phyloP scores from a whole-genome alignment of 1,140 invertebrate species.

The Drosophila baimaii region DNA sequence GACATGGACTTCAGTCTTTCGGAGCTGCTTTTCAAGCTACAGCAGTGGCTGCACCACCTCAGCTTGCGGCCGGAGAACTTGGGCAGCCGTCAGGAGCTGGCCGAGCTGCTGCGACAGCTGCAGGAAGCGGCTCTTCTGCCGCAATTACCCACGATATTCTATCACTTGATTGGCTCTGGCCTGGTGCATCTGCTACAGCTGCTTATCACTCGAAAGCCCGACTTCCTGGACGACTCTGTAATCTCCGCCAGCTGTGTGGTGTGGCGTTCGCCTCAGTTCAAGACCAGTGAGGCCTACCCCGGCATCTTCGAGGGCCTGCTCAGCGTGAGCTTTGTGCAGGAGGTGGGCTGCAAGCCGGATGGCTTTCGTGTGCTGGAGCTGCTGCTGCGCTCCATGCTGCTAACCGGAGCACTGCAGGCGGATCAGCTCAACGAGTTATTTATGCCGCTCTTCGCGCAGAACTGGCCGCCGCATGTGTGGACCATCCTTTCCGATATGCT shows the following conservation, averaged over 20 bases:
- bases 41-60: conserved; percentile 71
- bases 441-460: conserved; percentile 68
- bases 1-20: conserved; percentile 51
- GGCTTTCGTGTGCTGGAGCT: conserved; percentile 50
- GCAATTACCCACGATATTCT: conserved; percentile 62
- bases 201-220: conserved; percentile 56
- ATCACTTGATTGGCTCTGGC: conserved; percentile 57
- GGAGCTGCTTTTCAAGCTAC: conserved; percentile 62
- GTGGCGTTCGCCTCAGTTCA: conserved; percentile 47
- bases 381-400: conserved; percentile 56
- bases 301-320: conserved; percentile 61
- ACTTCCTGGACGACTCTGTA: conserved; percentile 18
- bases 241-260: conserved; percentile 43
- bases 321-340: conserved; percentile 56
- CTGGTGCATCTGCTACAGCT: conserved; percentile 71
- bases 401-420: conserved; percentile 40
- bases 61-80: conserved; percentile 50
- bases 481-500: conserved; percentile 63
- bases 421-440: conserved; percentile 66
- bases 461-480: conserved; percentile 62
- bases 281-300: conserved; percentile 3
- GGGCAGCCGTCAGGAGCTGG: conserved; percentile 11
- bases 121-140: conserved; percentile 26
- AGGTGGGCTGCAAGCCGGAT: conserved; percentile 25
- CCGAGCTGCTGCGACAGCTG: conserved; percentile 13